Base-by-base conservation (phyloP, 2,113 vertebrate genomes). In the Nannobrachium achirus region DNA sequence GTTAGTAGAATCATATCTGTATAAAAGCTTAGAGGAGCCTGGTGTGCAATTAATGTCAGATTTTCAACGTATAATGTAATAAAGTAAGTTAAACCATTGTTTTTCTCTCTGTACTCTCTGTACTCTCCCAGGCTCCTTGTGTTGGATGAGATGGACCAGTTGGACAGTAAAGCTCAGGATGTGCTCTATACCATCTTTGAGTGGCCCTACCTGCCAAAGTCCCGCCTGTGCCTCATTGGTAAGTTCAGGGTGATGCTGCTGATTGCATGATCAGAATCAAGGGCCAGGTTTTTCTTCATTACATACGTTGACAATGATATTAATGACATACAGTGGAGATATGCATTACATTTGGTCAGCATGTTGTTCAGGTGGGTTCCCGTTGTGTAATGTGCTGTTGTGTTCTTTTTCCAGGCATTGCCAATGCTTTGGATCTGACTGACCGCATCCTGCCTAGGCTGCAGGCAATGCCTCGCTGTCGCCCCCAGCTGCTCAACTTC, bases 181-280 rank as follows among this genome's bases (percentile, higher is more conserved):
- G 95, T 99, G 20, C 92, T 99, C 1, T 99, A 99, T 89, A 98
- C 95, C 1, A 90, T 99, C 41, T 99, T 99, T 16, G 98, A 98
- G 49, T 99, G 97, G 97, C 94, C 97, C 0, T 91, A 79, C 82
- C 91, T 99, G 18, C 85, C 85, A 0, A 50, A 60, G 56, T 99
- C 98, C 19, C 93, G 95, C 14, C 84, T 99, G 0, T 91, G 96
- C 69, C 94, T 99, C 0, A 88, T 99, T 6, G 98, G 97, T 99
- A 64, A 93, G 93, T n/a, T n/a, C n/a, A n/a, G n/a, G n/a, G n/a
- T n/a, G n/a, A n/a, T n/a, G n/a, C n/a, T n/a, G n/a, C n/a, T n/a
- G n/a, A n/a, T n/a, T n/a, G n/a, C n/a, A n/a, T n/a, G n/a, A n/a
- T n/a, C n/a, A n/a, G n/a, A n/a, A n/a, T n/a, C n/a, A n/a, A n/a